Conservation (phyloP, 2,113 vertebrate genomes). For the Crocuta crocuta region DNA sequence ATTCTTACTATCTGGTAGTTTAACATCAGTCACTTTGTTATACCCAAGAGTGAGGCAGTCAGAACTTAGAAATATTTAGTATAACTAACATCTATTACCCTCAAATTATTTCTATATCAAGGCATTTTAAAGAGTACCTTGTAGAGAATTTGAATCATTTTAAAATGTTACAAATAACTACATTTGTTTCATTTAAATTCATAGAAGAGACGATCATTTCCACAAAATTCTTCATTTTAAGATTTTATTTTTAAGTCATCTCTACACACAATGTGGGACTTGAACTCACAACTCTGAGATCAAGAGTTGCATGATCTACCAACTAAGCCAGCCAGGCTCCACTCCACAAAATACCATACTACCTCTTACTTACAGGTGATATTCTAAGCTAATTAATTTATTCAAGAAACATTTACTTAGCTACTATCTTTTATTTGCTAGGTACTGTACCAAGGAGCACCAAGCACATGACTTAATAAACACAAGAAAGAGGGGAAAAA, state of each 20-base stretch:
- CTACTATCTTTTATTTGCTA: neutral
- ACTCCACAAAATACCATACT: neutral
- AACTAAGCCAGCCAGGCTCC: neutral
- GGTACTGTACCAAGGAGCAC: neutral
- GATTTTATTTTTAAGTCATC: neutral
- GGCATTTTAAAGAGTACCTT: neutral
- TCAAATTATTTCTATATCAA: slow-evolving; percentile 29
- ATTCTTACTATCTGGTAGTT: slow-evolving; percentile 21
- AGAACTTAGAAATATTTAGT: slow-evolving; percentile 42
- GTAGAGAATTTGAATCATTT: slow-evolving; percentile 14
- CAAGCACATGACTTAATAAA: slow-evolving; percentile 36
- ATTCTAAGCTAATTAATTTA: neutral
- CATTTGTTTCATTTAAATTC: slow-evolving; percentile 23
- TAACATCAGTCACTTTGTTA: slow-evolving; percentile 34
- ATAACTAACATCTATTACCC: neutral
- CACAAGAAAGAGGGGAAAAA: neutral
- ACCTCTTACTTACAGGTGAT: neutral
- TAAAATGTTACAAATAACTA: slow-evolving; percentile 20
- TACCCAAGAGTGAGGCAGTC: neutral
- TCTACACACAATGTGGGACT: neutral
- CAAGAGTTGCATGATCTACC: neutral
- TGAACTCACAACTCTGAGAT: neutral
- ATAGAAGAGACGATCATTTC: neutral
- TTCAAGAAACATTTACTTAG: slow-evolving; percentile 35
- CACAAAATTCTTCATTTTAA: neutral